Percentiles rank a stretch among this genome's conserved stretches.
phyloP scores from a whole-genome alignment of 2,113 vertebrate species.

The Pedetes capensis region DNA sequence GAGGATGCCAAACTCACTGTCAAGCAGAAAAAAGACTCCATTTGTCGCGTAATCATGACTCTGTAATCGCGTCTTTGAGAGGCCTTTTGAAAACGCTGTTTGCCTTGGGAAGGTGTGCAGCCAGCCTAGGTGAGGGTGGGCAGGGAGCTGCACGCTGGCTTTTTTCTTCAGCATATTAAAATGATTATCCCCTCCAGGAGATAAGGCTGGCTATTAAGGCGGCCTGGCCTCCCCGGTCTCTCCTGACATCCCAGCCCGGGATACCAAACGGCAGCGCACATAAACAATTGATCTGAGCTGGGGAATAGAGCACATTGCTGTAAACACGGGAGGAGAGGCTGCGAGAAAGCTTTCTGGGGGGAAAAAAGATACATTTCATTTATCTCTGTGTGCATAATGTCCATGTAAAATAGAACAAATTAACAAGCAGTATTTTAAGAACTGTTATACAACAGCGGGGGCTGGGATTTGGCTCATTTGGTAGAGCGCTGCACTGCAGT shows the following conservation, averaged over 20 bases:
- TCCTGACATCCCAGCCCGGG: neutral
- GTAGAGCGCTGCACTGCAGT: no score
- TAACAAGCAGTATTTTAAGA: constrained; percentile 56
- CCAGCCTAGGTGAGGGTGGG: constrained; percentile 39
- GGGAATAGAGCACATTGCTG: neutral
- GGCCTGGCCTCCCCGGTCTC: neutral
- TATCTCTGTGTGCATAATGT: constrained; percentile 48
- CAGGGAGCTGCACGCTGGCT: neutral
- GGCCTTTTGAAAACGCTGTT: constrained; percentile 75
- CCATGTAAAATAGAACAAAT: constrained; percentile 53
- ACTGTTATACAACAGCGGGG: neutral
- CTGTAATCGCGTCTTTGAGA: constrained; percentile 84
- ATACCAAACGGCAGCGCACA: neutral
- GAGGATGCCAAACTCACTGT: constrained; percentile 87
- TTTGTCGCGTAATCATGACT: constrained; percentile 84
- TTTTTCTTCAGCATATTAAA: neutral
- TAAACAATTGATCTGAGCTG: neutral
- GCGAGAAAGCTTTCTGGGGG: neutral
- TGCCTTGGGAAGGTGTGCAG: constrained; percentile 57
- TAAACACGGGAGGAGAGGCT: constrained; percentile 19
- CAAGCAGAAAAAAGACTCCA: constrained; percentile 86
- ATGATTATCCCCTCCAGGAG: neutral
- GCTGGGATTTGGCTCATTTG: neutral
- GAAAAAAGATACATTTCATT: neutral
- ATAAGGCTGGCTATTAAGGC: neutral